Conservation (phyloP, 2,113 vertebrate species). For the Chamaea fasciata region DNA sequence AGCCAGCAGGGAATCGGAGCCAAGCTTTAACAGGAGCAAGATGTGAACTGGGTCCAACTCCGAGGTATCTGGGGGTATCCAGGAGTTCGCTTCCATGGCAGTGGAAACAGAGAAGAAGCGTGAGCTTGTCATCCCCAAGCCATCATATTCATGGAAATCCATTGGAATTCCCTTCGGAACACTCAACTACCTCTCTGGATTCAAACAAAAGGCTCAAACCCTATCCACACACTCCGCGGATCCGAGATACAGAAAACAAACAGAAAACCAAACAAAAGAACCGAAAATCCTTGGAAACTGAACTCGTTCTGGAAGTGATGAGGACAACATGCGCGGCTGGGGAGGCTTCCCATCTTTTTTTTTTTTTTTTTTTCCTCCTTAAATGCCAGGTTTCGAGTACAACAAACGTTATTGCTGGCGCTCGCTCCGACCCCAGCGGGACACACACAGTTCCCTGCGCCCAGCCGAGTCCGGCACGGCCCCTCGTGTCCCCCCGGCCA, state of each 20-base stretch:
- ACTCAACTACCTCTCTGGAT: conserved; percentile 42
- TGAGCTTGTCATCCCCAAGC: conserved; percentile 41
- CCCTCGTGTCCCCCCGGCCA: not conserved
- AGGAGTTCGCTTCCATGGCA: not conserved
- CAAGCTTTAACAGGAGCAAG: not conserved
- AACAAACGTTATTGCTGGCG: conserved; percentile 73
- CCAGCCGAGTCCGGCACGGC: conserved; percentile 25
- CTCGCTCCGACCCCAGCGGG: conserved; percentile 57
- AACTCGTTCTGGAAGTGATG: conserved; percentile 56
- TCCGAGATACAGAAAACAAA: conserved; percentile 46
- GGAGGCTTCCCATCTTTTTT: conserved; percentile 29
- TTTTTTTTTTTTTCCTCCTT: not conserved
- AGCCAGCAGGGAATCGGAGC: not conserved
- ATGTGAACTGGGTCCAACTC: not conserved
- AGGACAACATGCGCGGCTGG: conserved; percentile 41
- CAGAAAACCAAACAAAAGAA: not conserved
- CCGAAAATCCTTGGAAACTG: conserved; percentile 40
- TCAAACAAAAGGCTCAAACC: conserved; percentile 44
- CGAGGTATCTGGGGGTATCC: not conserved
- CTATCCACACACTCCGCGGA: conserved; percentile 35
- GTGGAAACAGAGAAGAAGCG: conserved; percentile 26
- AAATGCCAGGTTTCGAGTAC: conserved; percentile 52
- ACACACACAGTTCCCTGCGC: conserved; percentile 37
- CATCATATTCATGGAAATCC: not conserved
- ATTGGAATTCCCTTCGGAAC: conserved; percentile 26